Evolutionary conservation across 2,797 vertebrate species (phyloP).

Genomic region (Semotilus atromaculatus): DNA sequence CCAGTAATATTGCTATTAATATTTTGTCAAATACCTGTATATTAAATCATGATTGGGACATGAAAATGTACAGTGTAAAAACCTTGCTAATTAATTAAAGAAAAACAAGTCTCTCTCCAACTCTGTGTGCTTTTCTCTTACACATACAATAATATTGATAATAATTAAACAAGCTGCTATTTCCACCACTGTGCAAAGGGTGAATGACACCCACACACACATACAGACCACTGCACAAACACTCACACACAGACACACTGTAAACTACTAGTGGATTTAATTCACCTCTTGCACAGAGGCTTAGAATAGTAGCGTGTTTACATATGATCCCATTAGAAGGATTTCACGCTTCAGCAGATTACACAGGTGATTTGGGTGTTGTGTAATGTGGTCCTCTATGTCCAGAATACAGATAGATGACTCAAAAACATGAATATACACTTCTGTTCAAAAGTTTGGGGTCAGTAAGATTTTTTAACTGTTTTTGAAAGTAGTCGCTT

Average conservation of each 20-base stretch:
- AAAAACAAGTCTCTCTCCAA: not conserved
- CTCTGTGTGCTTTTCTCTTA: not conserved
- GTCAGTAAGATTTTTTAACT: not conserved
- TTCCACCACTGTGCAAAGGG: not conserved
- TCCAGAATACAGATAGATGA: not conserved
- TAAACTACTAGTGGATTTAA: constrained; percentile 12
- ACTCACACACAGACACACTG: not conserved
- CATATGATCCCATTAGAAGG: constrained; percentile 59
- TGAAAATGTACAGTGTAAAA: not conserved
- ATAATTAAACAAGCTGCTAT: not conserved
- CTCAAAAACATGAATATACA: not conserved
- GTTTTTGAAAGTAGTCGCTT: not conserved
- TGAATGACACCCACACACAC: constrained; percentile 14
- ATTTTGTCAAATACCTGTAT: not conserved
- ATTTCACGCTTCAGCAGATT: constrained; percentile 49
- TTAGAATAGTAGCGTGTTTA: constrained; percentile 60
- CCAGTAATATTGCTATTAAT: not conserved
- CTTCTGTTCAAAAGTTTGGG: not conserved
- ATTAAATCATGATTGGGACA: not conserved
- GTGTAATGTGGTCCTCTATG: constrained; percentile 49
- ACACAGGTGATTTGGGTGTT: constrained; percentile 45
- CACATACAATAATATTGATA: not conserved
- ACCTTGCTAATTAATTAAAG: not conserved
- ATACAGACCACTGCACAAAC: not conserved
- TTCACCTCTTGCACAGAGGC: constrained; percentile 32